These are phyloP conservation scores for Venustoraphidia nigricollis DNA, from an alignment of 2,888 invertebrate genomes.

Conservation along the genomic window DNA sequence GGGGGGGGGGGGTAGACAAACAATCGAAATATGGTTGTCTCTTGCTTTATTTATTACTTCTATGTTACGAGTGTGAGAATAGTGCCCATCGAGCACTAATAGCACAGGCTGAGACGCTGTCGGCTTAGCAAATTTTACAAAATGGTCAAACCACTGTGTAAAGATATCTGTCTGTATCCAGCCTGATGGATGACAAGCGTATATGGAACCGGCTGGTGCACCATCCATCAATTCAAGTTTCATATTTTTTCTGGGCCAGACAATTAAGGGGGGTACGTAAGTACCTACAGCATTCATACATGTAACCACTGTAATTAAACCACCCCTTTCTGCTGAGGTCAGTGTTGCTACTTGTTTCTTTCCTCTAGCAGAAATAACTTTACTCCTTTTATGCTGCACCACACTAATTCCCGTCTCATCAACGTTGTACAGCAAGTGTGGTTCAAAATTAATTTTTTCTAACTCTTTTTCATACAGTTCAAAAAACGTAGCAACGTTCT, in stretches of 20 bases:
- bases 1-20: slow-evolving; percentile 15
- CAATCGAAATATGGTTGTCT: slow-evolving; percentile 1
- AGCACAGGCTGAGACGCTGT: neutral
- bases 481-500: slow-evolving; percentile 15
- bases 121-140: slow-evolving; percentile 2
- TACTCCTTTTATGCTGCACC: slow-evolving; percentile 12
- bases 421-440: slow-evolving; percentile 13
- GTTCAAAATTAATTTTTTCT: slow-evolving; percentile 13
- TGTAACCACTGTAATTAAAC: slow-evolving; percentile 16
- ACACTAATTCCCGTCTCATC: slow-evolving; percentile 17
- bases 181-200: slow-evolving; percentile 16
- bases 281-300: slow-evolving; percentile 18
- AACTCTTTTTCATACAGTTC: slow-evolving; percentile 14
- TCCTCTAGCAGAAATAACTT: slow-evolving; percentile 15
- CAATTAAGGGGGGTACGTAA: slow-evolving; percentile 19
- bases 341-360: slow-evolving; percentile 15
- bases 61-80: neutral
- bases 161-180: slow-evolving; percentile 20
- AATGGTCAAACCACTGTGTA: slow-evolving; percentile 19
- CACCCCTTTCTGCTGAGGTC: slow-evolving; percentile 16
- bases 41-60: slow-evolving; percentile 2
- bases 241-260: slow-evolving; percentile 20
- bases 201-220: slow-evolving; percentile 17
- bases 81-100: neutral
- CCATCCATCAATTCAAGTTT: slow-evolving; percentile 17